phyloP scores from a whole-genome alignment of 2,797 vertebrate species.

The Triplophysa yarkandensis region DNA sequence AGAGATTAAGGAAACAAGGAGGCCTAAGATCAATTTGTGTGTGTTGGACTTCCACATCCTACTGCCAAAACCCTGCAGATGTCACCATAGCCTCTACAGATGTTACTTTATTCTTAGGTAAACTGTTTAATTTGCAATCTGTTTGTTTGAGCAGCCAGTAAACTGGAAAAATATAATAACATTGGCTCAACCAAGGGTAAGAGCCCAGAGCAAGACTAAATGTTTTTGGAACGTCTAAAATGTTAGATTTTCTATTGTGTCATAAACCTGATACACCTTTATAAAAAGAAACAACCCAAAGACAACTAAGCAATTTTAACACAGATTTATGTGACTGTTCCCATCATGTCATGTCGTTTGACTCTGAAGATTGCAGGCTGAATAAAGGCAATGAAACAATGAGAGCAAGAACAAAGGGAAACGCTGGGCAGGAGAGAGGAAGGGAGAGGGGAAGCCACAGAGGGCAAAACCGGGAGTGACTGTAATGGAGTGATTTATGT shows the following conservation, averaged over 20 bases:
- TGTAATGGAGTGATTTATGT: constrained; percentile 46
- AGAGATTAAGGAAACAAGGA: constrained; percentile 7
- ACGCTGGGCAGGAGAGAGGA: constrained; percentile 30
- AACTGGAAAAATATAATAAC: not conserved
- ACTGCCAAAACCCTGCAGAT: not conserved
- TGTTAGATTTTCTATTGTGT: no score
- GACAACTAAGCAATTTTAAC: not conserved
- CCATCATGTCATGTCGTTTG: not conserved
- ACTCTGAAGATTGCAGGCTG: constrained; percentile 3
- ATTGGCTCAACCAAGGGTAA: not conserved
- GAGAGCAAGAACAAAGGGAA: constrained; percentile 41
- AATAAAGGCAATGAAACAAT: constrained; percentile 31
- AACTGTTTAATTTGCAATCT: not conserved
- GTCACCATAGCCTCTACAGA: not conserved
- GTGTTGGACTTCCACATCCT: not conserved
- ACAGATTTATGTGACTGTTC: not conserved
- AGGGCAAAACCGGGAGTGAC: constrained; percentile 37
- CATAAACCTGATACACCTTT: no score
- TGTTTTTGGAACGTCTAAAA: not conserved
- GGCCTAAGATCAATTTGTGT: not conserved
- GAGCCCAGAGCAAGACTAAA: not conserved
- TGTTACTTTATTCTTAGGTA: not conserved
- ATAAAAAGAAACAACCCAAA: not conserved
- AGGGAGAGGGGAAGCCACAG: constrained; percentile 16
- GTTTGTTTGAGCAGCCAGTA: not conserved